Evolutionary conservation across 2,113 vertebrate genomes (phyloP).

Genomic region (Dicentrarchus labrax): DNA sequence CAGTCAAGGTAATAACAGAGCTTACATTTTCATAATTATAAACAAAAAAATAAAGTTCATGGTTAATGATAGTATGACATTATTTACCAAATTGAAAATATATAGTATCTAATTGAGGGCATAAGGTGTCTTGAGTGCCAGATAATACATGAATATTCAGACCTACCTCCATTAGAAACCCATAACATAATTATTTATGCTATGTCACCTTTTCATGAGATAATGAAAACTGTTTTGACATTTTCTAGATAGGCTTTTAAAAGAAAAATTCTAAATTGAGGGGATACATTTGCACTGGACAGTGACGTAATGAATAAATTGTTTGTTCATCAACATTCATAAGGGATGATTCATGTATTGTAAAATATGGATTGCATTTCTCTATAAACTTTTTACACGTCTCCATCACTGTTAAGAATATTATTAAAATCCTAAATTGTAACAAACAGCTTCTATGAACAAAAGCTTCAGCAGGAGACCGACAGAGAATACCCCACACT

Average conservation of each 20-base stretch:
- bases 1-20: too few relatives aligned
- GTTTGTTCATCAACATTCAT: too few relatives aligned
- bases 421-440: not conserved
- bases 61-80: too few relatives aligned
- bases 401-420: not conserved
- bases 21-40: too few relatives aligned
- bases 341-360: too few relatives aligned
- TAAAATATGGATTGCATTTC: not conserved
- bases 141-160: too few relatives aligned
- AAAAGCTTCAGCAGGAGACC: constrained; percentile 7
- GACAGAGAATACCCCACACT: not conserved
- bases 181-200: not conserved
- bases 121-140: not conserved
- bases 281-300: too few relatives aligned
- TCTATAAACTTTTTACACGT: not conserved
- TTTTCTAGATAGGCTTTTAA: too few relatives aligned
- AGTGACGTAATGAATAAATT: too few relatives aligned
- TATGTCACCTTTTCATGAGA: not conserved
- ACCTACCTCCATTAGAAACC: not conserved
- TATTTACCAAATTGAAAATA: not conserved
- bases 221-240: too few relatives aligned
- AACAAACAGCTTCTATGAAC: not conserved
- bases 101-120: not conserved
- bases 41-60: too few relatives aligned
- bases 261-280: not conserved